These are phyloP conservation scores for Kobus ellipsiprymnus DNA, from an alignment of 2,113 vertebrate species.

Conservation along the genomic window DNA sequence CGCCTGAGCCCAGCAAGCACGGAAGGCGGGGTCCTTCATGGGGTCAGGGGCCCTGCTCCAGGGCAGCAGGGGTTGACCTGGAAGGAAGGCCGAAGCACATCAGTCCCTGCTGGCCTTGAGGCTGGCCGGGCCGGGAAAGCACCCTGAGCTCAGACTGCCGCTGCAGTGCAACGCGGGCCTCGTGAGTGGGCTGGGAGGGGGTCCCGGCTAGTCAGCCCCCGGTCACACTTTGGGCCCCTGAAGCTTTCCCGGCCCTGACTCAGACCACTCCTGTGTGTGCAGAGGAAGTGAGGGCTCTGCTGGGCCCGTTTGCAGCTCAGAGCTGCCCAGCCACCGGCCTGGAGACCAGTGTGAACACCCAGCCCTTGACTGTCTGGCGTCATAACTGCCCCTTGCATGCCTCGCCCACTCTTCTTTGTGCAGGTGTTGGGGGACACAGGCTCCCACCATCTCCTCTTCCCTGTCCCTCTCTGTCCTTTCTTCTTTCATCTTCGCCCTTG, in stretches of 20 bases:
- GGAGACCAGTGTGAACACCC: background rate
- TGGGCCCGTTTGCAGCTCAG: background rate
- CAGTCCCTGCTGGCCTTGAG: background rate
- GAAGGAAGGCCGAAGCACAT: background rate
- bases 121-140: background rate
- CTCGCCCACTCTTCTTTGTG: background rate
- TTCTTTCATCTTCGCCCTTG: background rate
- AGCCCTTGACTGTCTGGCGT: accelerated
- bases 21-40: background rate
- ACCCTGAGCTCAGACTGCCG: background rate
- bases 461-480: background rate
- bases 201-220: background rate
- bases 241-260: background rate
- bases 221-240: background rate
- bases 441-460: background rate
- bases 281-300: background rate
- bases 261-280: background rate
- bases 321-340: background rate
- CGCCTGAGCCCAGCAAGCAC: background rate
- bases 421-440: background rate
- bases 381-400: background rate
- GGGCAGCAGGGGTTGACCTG: background rate
- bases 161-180: background rate
- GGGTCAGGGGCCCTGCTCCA: background rate
- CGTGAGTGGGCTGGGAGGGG: background rate